Evolutionary conservation across 2,888 invertebrate species (phyloP).

Genomic region (Adelphocoris suturalis): DNA sequence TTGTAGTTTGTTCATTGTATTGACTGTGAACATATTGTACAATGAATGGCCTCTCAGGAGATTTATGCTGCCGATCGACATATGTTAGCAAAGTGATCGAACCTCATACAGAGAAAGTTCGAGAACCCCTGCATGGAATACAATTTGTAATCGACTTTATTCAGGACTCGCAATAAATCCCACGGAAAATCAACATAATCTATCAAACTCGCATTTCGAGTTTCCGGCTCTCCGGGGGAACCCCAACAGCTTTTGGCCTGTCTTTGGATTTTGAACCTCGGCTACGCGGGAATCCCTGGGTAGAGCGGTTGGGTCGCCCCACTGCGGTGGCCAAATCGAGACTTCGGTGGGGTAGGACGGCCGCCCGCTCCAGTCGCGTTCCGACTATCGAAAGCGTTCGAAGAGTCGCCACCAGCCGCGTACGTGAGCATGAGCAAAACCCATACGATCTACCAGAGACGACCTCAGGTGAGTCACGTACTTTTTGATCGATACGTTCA

Average conservation of each 20-base stretch:
- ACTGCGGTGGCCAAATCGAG: background rate
- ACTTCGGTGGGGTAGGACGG: conserved; percentile 7
- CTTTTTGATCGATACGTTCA: no score
- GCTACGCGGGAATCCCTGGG: background rate
- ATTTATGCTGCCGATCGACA: no score
- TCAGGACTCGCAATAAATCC: no score
- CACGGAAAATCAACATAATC: no score
- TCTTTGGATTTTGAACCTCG: background rate
- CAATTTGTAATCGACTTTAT: no score
- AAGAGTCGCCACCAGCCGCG: conserved; percentile 27
- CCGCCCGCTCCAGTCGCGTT: background rate
- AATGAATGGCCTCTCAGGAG: no score
- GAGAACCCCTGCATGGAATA: no score
- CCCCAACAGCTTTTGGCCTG: background rate
- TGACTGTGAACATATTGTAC: no score
- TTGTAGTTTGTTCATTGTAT: no score
- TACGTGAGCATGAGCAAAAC: conserved; percentile 36
- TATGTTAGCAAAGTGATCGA: no score
- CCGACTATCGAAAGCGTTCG: conserved; percentile 28
- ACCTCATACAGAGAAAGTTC: no score
- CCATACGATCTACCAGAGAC: background rate
- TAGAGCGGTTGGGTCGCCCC: background rate
- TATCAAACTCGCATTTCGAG: no score
- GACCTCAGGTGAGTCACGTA: conserved; percentile 26
- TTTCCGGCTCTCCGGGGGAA: background rate